Percentiles rank a stretch among this genome's conserved stretches.
These are phyloP conservation scores for Drosophila orosa DNA, from an alignment of 1,140 invertebrate species.

Conservation along the genomic window DNA sequence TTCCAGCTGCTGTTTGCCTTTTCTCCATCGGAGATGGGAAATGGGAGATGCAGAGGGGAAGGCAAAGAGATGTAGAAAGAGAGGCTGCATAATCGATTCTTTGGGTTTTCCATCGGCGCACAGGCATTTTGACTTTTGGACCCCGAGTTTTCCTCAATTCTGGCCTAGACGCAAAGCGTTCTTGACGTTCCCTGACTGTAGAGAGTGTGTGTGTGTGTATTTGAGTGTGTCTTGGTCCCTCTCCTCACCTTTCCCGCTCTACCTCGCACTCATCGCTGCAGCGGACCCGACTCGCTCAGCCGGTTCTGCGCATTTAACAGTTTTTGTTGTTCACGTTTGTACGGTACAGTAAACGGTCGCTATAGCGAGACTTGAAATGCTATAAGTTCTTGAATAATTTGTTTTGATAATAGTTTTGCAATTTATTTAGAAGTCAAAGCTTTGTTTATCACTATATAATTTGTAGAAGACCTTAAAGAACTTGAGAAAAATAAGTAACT, in stretches of 20 bases:
- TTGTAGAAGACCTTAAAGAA: no score
- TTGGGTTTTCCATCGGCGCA: constrained; percentile 43
- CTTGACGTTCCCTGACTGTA: constrained; percentile 19
- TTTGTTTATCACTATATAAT: background rate
- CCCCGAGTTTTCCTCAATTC: constrained; percentile 38
- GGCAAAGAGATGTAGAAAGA: background rate
- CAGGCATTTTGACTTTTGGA: constrained; percentile 54
- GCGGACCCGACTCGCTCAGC: constrained; percentile 70
- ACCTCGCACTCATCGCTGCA: constrained; percentile 25
- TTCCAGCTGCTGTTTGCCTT: constrained; percentile 41
- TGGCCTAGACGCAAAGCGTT: constrained; percentile 54
- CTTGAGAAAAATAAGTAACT: background rate
- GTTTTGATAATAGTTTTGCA: background rate
- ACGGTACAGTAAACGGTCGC: constrained; percentile 16
- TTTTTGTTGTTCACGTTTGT: constrained; percentile 67
- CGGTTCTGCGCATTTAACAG: constrained; percentile 73
- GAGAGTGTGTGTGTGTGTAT: background rate
- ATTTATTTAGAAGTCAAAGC: no score
- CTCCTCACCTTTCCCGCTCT: constrained; percentile 10
- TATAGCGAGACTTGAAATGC: background rate
- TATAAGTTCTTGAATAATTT: background rate
- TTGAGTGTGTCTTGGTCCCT: background rate
- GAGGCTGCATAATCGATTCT: constrained; percentile 78
- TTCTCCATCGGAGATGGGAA: constrained; percentile 24
- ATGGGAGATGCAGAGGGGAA: background rate